Evolutionary conservation across 2,797 vertebrate species (phyloP).

Genomic region (Lithobates pipiens): DNA sequence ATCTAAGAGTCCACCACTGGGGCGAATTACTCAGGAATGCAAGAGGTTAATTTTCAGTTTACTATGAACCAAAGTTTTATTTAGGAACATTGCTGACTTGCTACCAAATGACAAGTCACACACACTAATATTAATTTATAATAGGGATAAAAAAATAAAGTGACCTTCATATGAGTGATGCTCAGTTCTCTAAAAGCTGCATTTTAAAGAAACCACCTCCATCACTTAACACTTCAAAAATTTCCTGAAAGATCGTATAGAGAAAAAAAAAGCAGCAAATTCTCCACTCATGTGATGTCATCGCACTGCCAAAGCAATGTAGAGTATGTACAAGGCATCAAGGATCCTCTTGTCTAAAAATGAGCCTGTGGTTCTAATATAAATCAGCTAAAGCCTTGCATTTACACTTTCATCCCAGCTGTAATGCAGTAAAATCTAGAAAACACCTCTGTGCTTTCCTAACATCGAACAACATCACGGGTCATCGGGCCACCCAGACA

Average conservation of each 20-base stretch:
- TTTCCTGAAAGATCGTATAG: not conserved
- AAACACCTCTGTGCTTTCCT: slow-evolving; percentile 37
- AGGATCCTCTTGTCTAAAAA: slow-evolving; percentile 34
- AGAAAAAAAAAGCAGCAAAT: slow-evolving; percentile 7
- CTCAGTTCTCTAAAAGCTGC: not conserved
- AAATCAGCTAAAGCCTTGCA: slow-evolving; percentile 15
- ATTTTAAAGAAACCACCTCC: not conserved
- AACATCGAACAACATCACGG: slow-evolving; percentile 21
- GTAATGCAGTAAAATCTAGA: slow-evolving; percentile 40
- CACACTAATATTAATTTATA: not conserved
- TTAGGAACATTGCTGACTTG: no score
- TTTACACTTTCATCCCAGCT: slow-evolving; percentile 22
- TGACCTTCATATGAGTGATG: no score
- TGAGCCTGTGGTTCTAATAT: slow-evolving; percentile 28
- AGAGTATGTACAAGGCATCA: slow-evolving; percentile 28
- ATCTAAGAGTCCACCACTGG: no score
- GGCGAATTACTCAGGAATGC: no score
- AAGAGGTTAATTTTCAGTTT: no score
- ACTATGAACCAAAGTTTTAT: not conserved
- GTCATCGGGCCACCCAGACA: slow-evolving; percentile 42
- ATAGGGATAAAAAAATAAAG: not conserved
- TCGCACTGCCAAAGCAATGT: slow-evolving; percentile 20
- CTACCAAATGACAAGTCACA: not conserved
- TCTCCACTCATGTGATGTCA: slow-evolving; percentile 16
- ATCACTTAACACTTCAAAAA: slow-evolving; percentile 18